Evolutionary conservation across 2,888 invertebrate species (phyloP).

Genomic region (Agrochola litura): DNA sequence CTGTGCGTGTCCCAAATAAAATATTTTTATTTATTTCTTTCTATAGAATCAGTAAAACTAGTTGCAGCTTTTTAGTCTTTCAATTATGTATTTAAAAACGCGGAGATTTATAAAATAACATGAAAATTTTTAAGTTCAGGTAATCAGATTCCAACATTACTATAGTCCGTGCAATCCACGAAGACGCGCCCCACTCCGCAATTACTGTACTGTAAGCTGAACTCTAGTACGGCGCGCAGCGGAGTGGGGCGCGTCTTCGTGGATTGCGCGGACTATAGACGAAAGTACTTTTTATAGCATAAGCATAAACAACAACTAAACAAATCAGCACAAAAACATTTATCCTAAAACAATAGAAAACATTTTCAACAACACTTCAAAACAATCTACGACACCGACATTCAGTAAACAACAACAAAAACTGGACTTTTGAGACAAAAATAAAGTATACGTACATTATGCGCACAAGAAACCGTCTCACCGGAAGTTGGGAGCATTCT

Average conservation of each 20-base stretch:
- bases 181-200: no score
- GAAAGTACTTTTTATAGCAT: neutral
- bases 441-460: slow-evolving; percentile 63
- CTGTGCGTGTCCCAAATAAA: no score
- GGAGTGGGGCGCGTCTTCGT: no score
- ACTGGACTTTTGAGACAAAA: slow-evolving; percentile 65
- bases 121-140: neutral
- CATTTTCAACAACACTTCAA: slow-evolving; percentile 30
- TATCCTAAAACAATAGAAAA: slow-evolving; percentile 15
- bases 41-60: neutral
- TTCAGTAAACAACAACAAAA: slow-evolving; percentile 59
- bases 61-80: neutral
- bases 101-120: neutral
- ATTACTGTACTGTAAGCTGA: no score
- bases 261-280: no score
- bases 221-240: no score
- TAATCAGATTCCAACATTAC: neutral
- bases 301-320: neutral
- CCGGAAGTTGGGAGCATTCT: slow-evolving; percentile 67
- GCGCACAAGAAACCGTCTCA: slow-evolving; percentile 65
- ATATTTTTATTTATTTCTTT: no score
- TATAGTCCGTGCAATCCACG: no score
- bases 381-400: slow-evolving; percentile 38
- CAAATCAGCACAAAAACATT: slow-evolving; percentile 24
- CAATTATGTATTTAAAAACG: neutral